Evolutionary conservation across 2,113 vertebrate genomes (phyloP), one percentile per base, ranked within the genome.

Genomic region (Nibea coibor): DNA sequence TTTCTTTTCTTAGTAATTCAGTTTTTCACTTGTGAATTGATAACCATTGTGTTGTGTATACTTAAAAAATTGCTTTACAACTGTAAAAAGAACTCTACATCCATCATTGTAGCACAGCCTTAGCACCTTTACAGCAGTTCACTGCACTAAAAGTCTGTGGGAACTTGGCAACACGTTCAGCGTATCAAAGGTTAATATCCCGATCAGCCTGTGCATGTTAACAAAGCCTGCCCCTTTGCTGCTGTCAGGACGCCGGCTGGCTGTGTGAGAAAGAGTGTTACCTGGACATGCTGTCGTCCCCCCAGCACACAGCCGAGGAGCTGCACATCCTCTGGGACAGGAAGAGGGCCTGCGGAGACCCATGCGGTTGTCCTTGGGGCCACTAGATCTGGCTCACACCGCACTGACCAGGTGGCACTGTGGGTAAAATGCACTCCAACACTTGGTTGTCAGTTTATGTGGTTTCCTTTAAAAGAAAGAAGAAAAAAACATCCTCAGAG

Each of bases 201-300:
- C 19, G 3, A 65, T 58, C 31, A 20, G 20, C 28, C 12, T 10
- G 16, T 57, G 57, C 57, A 10, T 56, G 51, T 80, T 66, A 64
- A 78, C 66, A 11, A 48, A 7, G 24, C 59, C 24, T 66, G n/a
- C 35, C 31, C 10, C 24, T 24, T 4, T 22, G 10, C 17, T 28
- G 4, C 53, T 42, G 10, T 67, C 94, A 99, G 98, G 98, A 99
- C 47, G 68, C 95, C 14, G 95, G 96, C 63, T 99, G 98, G 98
- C 82, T 99, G 62, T 99, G 98, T 82, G 97, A 99, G 92, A 98
- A 98, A 89, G 96, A 96, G 0, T 99, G 98, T 14, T 96, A 95
- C 78, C 81, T 95, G 6, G 97, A 97, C 47, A 99, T 98, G 97
- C 90, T 99, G 82, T 98, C 97, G 8, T 99, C 98, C 3, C 98